Base-by-base conservation (phyloP, 2,888 invertebrate species). In the Plemyria rubiginata region DNA sequence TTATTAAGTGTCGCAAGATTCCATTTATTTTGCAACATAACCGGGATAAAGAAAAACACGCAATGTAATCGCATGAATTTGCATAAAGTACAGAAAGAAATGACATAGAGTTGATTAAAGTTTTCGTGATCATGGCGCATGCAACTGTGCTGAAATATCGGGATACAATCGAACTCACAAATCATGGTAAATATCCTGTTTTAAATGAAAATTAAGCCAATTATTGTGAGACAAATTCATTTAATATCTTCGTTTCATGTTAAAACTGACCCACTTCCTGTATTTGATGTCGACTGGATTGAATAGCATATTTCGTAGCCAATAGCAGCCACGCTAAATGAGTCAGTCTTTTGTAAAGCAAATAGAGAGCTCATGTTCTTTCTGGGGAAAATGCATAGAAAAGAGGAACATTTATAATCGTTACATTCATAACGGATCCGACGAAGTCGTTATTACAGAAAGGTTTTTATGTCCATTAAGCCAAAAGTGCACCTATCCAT, bases 231-330 rank as follows among this genome's bases (percentile, higher is more conserved):
- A 43, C 28, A 58, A 62, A 63, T 64, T 64, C 55, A 32, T 53
- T 64, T 41, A 46, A 54, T 45, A 56, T 50, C 36, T 53, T 50
- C 61, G 64, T 68, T 71, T 71, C 68, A 71, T 65, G 69, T 60
- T 62, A 65, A 48, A 55, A 62, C 66, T 71, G 71, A 67, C 69
- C 65, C 67, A 70, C 54, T 59, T 15, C 68, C 54, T 65, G 51
- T 64, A 57, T 67, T 71, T 68, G 64, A 68, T 67, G 68, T 70
- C 46, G 62, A 61, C 64, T 70, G 60, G 65, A 68, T 69, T 68
- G 65, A 62, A 57, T 62, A 55, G 62, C 62, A 70, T 62, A 61
- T 61, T 62, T 60, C 55, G 54, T 65, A 16, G 16, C 53, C 58
- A 64, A 64, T 65, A 62, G 54, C 59, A 61, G 68, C 60, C 65